Evolutionary conservation across 1,140 invertebrate species (phyloP), one percentile per base, ranked within the genome.

Genomic region (Solenopsis invicta): DNA sequence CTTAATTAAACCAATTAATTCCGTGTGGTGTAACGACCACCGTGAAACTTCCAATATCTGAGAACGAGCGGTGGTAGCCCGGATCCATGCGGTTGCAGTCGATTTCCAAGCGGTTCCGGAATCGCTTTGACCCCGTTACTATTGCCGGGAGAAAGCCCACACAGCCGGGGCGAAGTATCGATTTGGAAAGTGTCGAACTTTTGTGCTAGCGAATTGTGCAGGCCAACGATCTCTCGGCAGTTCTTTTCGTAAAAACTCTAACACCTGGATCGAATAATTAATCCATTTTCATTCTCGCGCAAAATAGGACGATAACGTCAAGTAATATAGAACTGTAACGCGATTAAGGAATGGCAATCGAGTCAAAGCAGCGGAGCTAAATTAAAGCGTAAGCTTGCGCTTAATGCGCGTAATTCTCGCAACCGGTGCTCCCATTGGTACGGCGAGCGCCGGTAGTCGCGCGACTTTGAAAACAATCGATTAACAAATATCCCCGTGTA

Each of bases 1-100:
- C 88, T 90, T 90, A 89, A 90, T 90, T 91, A 91, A 87, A 91
- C 81, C 89, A 88, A 91, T 91, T 88, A 90, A 91, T 87, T 88
- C 85, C 78, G 76, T 64, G 64, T 41, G 78, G 77, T 69, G 78
- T 72, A 88, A 87, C 81, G 76, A 77, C 59, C 61, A 48, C 59
- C 71, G 81, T 64, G 88, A 76, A 77, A 72, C 64, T 78, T 81
- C 88, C 86, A 81, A 85, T 90, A 89, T 85, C 89, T 89, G 75
- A 87, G 89, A 76, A 78, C 50, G 80, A 61, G 48, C 59, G 50
- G 77, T 13, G 59, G 67, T 64, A 78, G 67, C 56, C 59, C 61
- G 76, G 62, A 71, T 81, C 76, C 54, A 71, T 56, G 69, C 37
- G 9, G 67, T 48, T 13, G 71, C 48, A 48, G 86, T 64, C 56